Evolutionary conservation across 2,797 vertebrate species (phyloP).

Genomic region (Bradypus variegatus): DNA sequence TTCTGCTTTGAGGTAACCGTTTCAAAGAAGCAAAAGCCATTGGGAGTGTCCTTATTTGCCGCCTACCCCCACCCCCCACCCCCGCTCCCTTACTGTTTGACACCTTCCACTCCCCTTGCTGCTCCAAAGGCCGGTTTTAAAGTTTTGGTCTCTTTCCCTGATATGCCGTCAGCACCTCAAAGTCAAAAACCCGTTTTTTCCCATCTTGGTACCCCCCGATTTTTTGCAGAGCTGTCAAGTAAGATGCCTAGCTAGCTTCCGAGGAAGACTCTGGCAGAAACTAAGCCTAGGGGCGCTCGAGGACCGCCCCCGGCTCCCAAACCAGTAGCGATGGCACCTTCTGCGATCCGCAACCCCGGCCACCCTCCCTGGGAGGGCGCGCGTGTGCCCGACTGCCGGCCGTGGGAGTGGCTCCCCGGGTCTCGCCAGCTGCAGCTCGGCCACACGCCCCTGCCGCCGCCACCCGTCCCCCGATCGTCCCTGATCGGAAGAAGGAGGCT

Average conservation of each 20-base stretch:
- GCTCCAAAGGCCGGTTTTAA: not conserved
- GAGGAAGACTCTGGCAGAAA: not conserved
- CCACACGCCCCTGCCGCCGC: not conserved
- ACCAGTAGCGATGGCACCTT: not conserved
- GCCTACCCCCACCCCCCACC: not conserved
- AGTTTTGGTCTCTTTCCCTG: not conserved
- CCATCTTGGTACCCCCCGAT: not conserved
- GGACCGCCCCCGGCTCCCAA: not conserved
- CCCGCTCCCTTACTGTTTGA: no score
- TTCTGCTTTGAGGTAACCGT: not conserved
- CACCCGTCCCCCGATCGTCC: not conserved
- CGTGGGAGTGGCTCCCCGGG: not conserved
- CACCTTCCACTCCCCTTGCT: no score
- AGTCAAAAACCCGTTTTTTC: not conserved
- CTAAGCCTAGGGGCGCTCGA: not conserved
- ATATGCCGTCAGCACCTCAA: not conserved
- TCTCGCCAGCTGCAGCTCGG: not conserved
- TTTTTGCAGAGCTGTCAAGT: not conserved
- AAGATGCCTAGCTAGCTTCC: not conserved
- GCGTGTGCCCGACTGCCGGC: not conserved
- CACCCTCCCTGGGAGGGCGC: not conserved
- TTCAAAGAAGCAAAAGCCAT: not conserved
- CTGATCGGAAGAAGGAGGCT: not conserved
- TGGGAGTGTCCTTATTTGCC: not conserved
- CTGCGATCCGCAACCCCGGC: fast-evolving